Evolutionary conservation across 1,140 invertebrate genomes (phyloP), one percentile per base, ranked within the genome.

Genomic region (Hyles euphorbiae): DNA sequence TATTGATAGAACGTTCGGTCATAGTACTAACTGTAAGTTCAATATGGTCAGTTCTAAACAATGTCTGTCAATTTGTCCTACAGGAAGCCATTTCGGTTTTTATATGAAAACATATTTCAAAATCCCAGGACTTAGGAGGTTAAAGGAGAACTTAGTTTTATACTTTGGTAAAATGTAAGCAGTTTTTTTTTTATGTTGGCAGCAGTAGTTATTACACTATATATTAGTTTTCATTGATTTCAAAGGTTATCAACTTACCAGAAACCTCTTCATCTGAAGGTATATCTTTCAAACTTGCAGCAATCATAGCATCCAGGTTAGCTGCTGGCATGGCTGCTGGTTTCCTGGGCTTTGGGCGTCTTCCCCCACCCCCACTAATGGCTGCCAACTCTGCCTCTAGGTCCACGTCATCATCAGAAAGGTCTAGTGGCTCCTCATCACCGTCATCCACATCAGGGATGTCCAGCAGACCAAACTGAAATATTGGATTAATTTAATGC

Each of bases 301-400:
- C 92, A 43, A 96, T 92, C 92, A 97, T 93, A 58, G 89, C 89
- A 83, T 96, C 93, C 47, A 96, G 83, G 62, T 92, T 86, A 22
- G 76, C 79, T 47, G 87, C 72, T 43, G 91, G 70, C 3, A 88
- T 61, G 32, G 88, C 81, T 46, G 84, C 80, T 75, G 90, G 89
- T 78, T 89, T 92, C 85, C 90, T 91, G 44, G 90, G 87, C 70
- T 88, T 83, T 56, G 76, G 75, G 69, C 70, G 77, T 56, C 74
- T 81, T 58, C 81, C 77, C 50, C 88, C 85, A 49, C 91, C 89
- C 48, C 92, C 90, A 58, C 94, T 91, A 44, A 98, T 91, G 3
- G 94, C 95, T 52, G 93, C 91, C 53, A 98, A 85, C 84, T 98
- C 96, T 32, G 95, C 95, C 85, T 98, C 96, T 33, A 98, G 89